Conservation (phyloP, 37 sponge, comb jelly and placozoan genomes). For the Crambe crambe region DNA sequence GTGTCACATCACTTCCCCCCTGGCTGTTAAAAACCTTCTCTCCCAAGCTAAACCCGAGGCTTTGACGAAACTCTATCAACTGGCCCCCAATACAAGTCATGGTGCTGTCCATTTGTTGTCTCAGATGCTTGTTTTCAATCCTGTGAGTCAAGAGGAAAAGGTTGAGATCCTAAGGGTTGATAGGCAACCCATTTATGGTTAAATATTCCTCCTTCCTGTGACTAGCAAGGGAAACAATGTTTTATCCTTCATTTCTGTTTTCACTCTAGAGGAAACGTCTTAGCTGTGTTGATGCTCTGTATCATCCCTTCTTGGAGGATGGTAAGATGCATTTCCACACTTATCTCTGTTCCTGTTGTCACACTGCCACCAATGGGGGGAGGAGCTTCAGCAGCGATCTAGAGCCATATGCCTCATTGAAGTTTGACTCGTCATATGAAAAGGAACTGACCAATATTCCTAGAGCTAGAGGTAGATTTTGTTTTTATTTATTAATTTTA, state of each 20-base stretch:
- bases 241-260: not conserved
- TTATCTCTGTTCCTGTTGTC: conserved; percentile 78
- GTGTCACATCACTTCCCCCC: conserved; percentile 44
- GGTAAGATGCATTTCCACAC: conserved; percentile 78
- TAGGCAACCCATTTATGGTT: not conserved
- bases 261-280: conserved; percentile 55
- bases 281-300: conserved; percentile 70
- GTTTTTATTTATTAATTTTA: not conserved
- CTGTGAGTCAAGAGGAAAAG: conserved; percentile 40
- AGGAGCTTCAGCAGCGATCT: conserved; percentile 54
- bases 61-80: conserved; percentile 54
- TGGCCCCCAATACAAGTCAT: conserved; percentile 62
- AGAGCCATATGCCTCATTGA: conserved; percentile 52
- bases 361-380: conserved; percentile 1
- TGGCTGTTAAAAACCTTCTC: conserved; percentile 51
- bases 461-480: conserved; percentile 44
- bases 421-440: conserved; percentile 72
- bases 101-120: conserved; percentile 84
- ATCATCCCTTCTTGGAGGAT: conserved; percentile 85
- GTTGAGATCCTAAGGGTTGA: not conserved
- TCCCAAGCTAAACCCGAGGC: conserved; percentile 41
- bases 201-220: not conserved
- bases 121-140: conserved; percentile 82
- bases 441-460: conserved; percentile 46
- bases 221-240: not conserved